Percentiles rank a stretch among this genome's conserved stretches.
These are phyloP conservation scores for Heliconius eleuchia DNA, from an alignment of 1,140 invertebrate species.

Conservation along the genomic window DNA sequence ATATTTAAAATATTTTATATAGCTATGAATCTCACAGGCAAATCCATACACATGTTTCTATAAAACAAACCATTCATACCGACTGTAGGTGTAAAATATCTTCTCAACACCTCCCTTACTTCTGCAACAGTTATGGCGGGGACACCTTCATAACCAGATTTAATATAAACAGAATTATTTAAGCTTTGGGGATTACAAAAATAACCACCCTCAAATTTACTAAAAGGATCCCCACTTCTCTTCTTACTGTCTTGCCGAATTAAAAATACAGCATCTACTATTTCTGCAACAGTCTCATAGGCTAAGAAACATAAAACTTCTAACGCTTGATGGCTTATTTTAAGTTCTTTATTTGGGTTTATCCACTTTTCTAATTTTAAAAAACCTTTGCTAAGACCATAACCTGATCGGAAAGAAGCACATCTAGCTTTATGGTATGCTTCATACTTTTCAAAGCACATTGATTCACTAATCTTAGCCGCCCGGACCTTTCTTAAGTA, in stretches of 20 bases:
- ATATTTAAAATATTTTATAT: slow-evolving; percentile 42
- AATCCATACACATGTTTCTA: slow-evolving; percentile 68
- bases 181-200: slow-evolving; percentile 79
- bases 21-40: slow-evolving; percentile 64
- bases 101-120: slow-evolving; percentile 81
- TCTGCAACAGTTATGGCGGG: slow-evolving; percentile 80
- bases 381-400: slow-evolving; percentile 62
- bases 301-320: slow-evolving; percentile 87
- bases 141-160: slow-evolving; percentile 78
- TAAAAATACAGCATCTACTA: slow-evolving; percentile 85
- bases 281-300: slow-evolving; percentile 87
- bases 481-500: slow-evolving; percentile 79
- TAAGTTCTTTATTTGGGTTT: slow-evolving; percentile 78
- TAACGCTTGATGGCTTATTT: slow-evolving; percentile 75
- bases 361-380: slow-evolving; percentile 79
- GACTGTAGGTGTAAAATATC: slow-evolving; percentile 73
- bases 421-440: slow-evolving; percentile 79
- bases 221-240: slow-evolving; percentile 81
- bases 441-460: slow-evolving; percentile 81
- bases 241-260: slow-evolving; percentile 84
- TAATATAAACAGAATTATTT: slow-evolving; percentile 80
- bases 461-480: slow-evolving; percentile 78
- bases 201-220: slow-evolving; percentile 79
- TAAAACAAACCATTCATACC: slow-evolving; percentile 77
- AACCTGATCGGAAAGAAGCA: slow-evolving; percentile 68